A percentile compares a stretch with the other conserved stretches of the same genome.
phyloP scores from a whole-genome alignment of 2,888 invertebrate species.

The Rhagonycha fulva region DNA sequence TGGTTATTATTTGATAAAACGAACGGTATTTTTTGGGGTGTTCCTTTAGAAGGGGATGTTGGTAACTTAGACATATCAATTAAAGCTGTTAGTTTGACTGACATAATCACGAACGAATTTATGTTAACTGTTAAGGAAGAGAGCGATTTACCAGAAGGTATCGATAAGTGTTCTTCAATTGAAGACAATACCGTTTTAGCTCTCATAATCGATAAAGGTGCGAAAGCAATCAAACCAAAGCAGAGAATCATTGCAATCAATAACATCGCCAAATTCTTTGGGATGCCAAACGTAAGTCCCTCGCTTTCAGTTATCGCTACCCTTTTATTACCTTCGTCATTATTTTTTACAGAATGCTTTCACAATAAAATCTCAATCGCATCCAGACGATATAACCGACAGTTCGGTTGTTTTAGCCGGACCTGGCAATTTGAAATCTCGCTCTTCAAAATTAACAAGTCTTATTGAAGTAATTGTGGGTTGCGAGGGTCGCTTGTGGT shows the following conservation, averaged over 20 bases:
- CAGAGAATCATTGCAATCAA: slow-evolving; percentile 70
- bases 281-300: slow-evolving; percentile 65
- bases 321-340: not conserved
- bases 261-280: slow-evolving; percentile 73
- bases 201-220: slow-evolving; percentile 69
- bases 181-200: slow-evolving; percentile 60
- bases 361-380: slow-evolving; percentile 55
- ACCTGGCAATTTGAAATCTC: slow-evolving; percentile 57
- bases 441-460: slow-evolving; percentile 55
- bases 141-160: slow-evolving; percentile 33
- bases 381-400: slow-evolving; percentile 53
- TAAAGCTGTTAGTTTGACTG: slow-evolving; percentile 55
- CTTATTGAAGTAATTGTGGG: slow-evolving; percentile 69
- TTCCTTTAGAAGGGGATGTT: slow-evolving; percentile 70
- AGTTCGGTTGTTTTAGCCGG: slow-evolving; percentile 59
- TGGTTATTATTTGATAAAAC: slow-evolving; percentile 76
- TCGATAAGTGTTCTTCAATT: slow-evolving; percentile 43
- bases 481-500: slow-evolving; percentile 72
- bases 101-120: slow-evolving; percentile 67
- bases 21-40: slow-evolving; percentile 73
- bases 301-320: not conserved
- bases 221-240: slow-evolving; percentile 65
- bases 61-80: slow-evolving; percentile 69
- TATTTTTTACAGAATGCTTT: slow-evolving; percentile 57
- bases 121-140: slow-evolving; percentile 64